Evolutionary conservation across 2,113 vertebrate species (phyloP).

Genomic region (Pterocles burchelli): DNA sequence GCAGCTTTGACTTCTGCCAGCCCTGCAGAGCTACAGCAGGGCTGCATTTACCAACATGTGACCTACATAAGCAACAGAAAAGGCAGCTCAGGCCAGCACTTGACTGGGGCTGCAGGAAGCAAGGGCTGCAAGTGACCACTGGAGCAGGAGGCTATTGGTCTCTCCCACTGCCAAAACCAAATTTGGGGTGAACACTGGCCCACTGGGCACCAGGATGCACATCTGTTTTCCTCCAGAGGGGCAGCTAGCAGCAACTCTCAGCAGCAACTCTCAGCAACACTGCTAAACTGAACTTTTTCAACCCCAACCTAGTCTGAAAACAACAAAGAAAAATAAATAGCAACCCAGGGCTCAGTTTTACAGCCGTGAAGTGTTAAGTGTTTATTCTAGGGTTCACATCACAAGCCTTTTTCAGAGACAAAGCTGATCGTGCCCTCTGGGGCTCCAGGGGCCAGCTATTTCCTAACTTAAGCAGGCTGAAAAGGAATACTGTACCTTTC

Average conservation of each 20-base stretch:
- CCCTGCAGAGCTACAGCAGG: not conserved
- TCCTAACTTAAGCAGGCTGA: constrained; percentile 38
- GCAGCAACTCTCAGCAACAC: constrained; percentile 23
- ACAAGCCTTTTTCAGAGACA: constrained; percentile 70
- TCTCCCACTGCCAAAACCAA: not conserved
- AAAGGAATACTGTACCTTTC: constrained; percentile 67
- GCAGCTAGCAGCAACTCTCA: not conserved
- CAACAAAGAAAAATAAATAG: constrained; percentile 45
- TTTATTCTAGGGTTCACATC: constrained; percentile 78
- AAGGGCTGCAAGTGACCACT: not conserved
- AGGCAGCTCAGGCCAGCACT: not conserved
- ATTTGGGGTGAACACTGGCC: not conserved
- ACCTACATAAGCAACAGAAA: too few relatives aligned
- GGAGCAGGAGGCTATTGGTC: not conserved
- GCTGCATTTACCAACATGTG: too few relatives aligned
- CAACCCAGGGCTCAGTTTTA: constrained; percentile 73
- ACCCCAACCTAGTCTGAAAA: not conserved
- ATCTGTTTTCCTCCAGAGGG: not conserved
- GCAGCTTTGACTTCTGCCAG: not conserved
- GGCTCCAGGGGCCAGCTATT: not conserved
- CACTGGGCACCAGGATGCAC: fast-evolving
- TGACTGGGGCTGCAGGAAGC: not conserved
- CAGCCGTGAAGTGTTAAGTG: constrained; percentile 62
- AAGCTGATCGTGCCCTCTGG: constrained; percentile 42
- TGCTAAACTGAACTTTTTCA: not conserved